phyloP scores from a whole-genome alignment of 2,797 vertebrate species.

The Coluber constrictor region DNA sequence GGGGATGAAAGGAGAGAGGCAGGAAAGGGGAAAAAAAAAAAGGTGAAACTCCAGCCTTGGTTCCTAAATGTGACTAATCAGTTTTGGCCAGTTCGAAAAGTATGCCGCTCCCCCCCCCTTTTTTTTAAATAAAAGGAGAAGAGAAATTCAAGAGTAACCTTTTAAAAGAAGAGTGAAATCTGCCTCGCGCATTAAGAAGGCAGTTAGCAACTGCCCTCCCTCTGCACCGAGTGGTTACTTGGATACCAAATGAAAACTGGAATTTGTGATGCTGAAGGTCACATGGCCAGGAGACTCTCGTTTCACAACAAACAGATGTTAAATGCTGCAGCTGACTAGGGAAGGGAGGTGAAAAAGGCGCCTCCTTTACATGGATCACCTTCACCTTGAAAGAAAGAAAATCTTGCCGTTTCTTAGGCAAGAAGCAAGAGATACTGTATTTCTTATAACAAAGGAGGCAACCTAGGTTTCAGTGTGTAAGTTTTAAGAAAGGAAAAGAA shows the following conservation, averaged over 20 bases:
- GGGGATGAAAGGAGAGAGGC: constrained; percentile 35
- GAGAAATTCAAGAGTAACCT: not conserved
- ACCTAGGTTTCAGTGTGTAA: not conserved
- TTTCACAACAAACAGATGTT: constrained; percentile 98
- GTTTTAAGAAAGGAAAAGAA: not conserved
- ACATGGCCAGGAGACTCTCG: constrained; percentile 78
- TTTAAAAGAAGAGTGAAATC: not conserved
- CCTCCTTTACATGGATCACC: not conserved
- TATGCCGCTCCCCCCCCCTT: not conserved
- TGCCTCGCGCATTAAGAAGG: constrained; percentile 25
- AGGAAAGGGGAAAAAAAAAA: constrained; percentile 12
- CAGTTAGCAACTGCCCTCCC: constrained; percentile 38
- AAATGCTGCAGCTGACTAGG: constrained; percentile 59
- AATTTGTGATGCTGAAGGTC: constrained; percentile 73
- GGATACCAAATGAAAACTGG: constrained; percentile 79
- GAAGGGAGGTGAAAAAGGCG: constrained; percentile 31
- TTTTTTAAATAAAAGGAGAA: not conserved
- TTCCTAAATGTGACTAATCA: constrained; percentile 48
- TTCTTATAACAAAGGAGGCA: not conserved
- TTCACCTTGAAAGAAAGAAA: not conserved
- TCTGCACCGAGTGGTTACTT: constrained; percentile 69
- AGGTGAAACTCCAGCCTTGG: constrained; percentile 57
- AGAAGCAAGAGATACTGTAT: not conserved
- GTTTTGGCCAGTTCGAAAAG: constrained; percentile 39
- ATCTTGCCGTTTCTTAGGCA: not conserved